A percentile compares a stretch with the other conserved stretches of the same genome.
phyloP scores from a whole-genome alignment of 2,797 vertebrate genomes.

The Craterocephalus amniculus region DNA sequence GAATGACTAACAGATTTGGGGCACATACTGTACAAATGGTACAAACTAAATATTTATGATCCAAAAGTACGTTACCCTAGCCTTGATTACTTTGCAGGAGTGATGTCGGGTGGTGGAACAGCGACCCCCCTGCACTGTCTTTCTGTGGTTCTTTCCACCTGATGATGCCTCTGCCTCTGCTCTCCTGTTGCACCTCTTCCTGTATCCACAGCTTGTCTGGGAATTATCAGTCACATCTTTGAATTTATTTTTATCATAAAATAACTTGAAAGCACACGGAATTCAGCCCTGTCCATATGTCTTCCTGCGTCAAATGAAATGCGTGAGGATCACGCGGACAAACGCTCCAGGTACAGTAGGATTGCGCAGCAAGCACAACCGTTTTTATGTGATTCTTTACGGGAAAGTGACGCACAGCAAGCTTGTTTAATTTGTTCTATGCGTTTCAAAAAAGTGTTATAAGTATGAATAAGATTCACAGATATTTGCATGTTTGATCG shows the following conservation, averaged over 20 bases:
- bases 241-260: background rate
- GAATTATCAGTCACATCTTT: background rate
- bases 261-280: background rate
- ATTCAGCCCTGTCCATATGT: background rate
- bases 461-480: background rate
- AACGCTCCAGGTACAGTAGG: conserved; percentile 60
- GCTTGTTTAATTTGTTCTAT: background rate
- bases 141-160: conserved; percentile 7
- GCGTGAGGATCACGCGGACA: conserved; percentile 11
- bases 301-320: background rate
- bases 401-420: background rate
- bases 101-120: background rate
- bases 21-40: background rate
- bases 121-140: background rate
- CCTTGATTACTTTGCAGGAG: background rate
- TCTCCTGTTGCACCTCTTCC: conserved; percentile 1
- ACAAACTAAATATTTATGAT: background rate
- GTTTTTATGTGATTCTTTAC: background rate
- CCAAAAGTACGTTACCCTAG: background rate
- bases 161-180: conserved; percentile 26
- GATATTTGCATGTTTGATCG: background rate
- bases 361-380: background rate
- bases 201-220: background rate
- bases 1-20: background rate
- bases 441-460: background rate